phyloP scores from a whole-genome alignment of 2,113 vertebrate species.

The Ploceus nigricollis region DNA sequence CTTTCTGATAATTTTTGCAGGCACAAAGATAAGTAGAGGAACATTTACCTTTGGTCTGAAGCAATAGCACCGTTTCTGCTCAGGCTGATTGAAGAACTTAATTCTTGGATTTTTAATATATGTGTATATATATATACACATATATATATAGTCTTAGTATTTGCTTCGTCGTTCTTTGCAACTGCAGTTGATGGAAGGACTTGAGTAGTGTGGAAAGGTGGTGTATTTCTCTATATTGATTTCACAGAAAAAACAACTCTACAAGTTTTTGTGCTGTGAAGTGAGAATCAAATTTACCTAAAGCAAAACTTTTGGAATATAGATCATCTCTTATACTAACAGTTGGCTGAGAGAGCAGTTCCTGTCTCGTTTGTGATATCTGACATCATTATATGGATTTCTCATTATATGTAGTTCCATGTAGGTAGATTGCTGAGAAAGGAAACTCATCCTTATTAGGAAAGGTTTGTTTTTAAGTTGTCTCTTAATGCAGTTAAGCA shows the following conservation, averaged over 20 bases:
- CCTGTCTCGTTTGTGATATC: not conserved
- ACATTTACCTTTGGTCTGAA: not conserved
- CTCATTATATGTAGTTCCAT: not conserved
- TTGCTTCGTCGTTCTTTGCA: not conserved
- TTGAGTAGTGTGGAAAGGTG: not conserved
- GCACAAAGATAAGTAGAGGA: not conserved
- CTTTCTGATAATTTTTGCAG: not conserved
- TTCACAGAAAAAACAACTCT: not conserved
- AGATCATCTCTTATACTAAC: not conserved
- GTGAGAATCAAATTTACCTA: not conserved
- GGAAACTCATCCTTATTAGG: not conserved
- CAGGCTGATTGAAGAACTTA: not conserved
- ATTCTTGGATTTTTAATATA: not conserved
- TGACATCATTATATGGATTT: not conserved
- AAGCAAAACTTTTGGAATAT: not conserved
- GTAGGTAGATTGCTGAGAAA: not conserved
- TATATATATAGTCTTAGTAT: not conserved
- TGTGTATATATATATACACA: not conserved
- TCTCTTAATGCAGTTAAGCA: not conserved
- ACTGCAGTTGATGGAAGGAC: not conserved
- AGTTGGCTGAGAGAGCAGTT: not conserved
- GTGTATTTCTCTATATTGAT: not conserved
- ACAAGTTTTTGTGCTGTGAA: not conserved
- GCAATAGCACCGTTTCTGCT: not conserved
- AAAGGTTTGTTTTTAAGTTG: not conserved